Evolutionary conservation across 2,888 invertebrate genomes (phyloP), one percentile per base, ranked within the genome.

Genomic region (Drosophila prostipennis): DNA sequence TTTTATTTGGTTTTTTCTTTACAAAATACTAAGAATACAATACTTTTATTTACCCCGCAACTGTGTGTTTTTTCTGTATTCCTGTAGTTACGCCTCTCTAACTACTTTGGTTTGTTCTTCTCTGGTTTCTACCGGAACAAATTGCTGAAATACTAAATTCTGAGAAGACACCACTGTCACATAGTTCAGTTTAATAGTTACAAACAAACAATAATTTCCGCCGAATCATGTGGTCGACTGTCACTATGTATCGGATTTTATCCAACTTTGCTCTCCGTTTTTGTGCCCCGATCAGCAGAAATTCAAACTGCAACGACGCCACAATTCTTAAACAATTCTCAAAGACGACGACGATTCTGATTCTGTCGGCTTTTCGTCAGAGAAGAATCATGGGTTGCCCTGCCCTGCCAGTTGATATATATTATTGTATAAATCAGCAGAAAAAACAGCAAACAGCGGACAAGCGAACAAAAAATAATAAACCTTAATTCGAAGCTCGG

Each of bases 351-450:
- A 23, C 23, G 29, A n/a, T 42, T 42, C 42, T 23, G 45, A 45
- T 34, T 43, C 42, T 51, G 51, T 71, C 71, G 70, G 70, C 56
- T 46, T 70, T 72, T 72, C 54, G 64, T 54, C 52, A 63, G 51
- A 60, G 49, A 36, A 49, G 55, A 42, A 54, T 13, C 40, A 42
- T 26, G 10, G 16, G 14, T 14, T 32, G 14, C 34, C 34, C 34
- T 34, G 34, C 34, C 34, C 34, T 11, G 34, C 34, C 34, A 34
- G 49, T 6, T n/a, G 45, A 36, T 39, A 60, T 68, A 65, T 79
- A 64, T 74, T 83, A 81, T 79, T 82, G 81, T 81, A 83, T 73
- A 82, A 84, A 77, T 82, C 84, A 82, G 84, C 82, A 80, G 73
- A 82, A 82, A 78, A 74, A 64, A 40, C 32, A 45, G 23, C 53